Conservation (phyloP, 1,140 invertebrate genomes). For the Diplogasteroides magnus region DNA sequence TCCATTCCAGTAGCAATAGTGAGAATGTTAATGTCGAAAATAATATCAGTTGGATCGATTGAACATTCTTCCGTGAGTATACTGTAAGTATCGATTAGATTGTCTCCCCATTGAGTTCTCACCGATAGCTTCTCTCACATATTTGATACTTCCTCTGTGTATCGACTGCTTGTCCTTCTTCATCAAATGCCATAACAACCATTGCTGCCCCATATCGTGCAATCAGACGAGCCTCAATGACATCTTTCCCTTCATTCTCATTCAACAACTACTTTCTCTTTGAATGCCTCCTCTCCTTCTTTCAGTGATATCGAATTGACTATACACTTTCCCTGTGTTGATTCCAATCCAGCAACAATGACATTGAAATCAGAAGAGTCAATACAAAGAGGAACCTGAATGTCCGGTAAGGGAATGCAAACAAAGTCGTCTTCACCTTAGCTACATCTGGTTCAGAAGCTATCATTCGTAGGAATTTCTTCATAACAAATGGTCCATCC, state of each 20-base stretch:
- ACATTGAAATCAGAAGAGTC: slow-evolving; percentile 65
- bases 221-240: slow-evolving; percentile 36
- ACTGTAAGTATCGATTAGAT: slow-evolving; percentile 28
- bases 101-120: not conserved
- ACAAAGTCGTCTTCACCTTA: slow-evolving; percentile 37
- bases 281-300: slow-evolving; percentile 63
- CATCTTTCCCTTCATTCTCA: too few species aligned
- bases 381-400: slow-evolving; percentile 62
- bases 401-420: not conserved
- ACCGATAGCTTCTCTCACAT: slow-evolving; percentile 60
- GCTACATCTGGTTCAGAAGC: slow-evolving; percentile 64
- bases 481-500: slow-evolving; percentile 63
- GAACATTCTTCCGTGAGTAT: slow-evolving; percentile 61
- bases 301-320: slow-evolving; percentile 65
- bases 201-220: slow-evolving; percentile 64
- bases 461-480: slow-evolving; percentile 64
- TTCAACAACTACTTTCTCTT: slow-evolving; percentile 58
- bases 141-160: slow-evolving; percentile 62
- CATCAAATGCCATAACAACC: slow-evolving; percentile 63
- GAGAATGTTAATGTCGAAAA: slow-evolving; percentile 67
- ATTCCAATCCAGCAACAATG: slow-evolving; percentile 64
- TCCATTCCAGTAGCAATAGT: slow-evolving; percentile 67
- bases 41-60: slow-evolving; percentile 65
- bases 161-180: slow-evolving; percentile 63
- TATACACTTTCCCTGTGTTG: slow-evolving; percentile 65